phyloP scores from a whole-genome alignment of 1,140 invertebrate genomes.

The Condylostylus longicornis region DNA sequence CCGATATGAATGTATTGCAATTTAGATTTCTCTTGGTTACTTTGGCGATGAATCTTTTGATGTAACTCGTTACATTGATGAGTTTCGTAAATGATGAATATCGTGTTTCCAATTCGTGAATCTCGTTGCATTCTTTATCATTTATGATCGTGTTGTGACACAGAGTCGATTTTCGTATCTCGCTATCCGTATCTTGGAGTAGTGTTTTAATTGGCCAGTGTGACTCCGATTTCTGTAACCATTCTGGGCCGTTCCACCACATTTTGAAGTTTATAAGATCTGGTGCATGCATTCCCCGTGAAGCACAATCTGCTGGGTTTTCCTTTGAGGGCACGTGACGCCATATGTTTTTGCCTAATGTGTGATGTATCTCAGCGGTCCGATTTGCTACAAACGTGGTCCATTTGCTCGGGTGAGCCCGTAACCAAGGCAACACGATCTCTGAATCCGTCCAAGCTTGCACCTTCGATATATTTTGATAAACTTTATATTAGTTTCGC shows the following conservation, averaged over 20 bases:
- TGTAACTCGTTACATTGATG: no score
- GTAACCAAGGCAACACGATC: constrained; percentile 20
- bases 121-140: no score
- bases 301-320: constrained; percentile 21
- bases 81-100: no score
- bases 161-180: no score
- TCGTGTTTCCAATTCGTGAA: no score
- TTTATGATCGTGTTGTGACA: no score
- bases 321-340: constrained; percentile 17
- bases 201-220: no score
- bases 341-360: constrained; percentile 14
- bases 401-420: constrained; percentile 10
- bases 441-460: constrained; percentile 17
- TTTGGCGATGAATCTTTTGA: no score
- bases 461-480: no score
- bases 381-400: constrained; percentile 27
- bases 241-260: constrained; percentile 22
- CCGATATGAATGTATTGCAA: no score
- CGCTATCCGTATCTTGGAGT: no score
- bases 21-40: no score
- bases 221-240: background rate
- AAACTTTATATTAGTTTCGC: constrained; percentile 7
- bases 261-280: constrained; percentile 4
- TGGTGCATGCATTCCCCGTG: constrained; percentile 2
- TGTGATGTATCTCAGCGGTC: constrained; percentile 23